A percentile compares a stretch with the other conserved stretches of the same genome.
phyloP scores from a whole-genome alignment of 2,797 vertebrate genomes.

The Champsocephalus esox region DNA sequence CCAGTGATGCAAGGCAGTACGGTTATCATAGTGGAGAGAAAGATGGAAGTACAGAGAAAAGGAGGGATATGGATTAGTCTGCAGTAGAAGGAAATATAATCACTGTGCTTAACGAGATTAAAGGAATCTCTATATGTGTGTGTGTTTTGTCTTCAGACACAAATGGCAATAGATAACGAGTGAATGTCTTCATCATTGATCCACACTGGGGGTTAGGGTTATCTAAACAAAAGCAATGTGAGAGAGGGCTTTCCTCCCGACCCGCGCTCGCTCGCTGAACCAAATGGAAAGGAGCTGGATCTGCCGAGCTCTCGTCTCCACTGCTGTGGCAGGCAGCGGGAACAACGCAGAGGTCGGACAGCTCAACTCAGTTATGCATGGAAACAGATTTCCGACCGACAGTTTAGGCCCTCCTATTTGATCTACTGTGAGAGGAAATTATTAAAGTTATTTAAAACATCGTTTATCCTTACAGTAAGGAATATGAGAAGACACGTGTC shows the following conservation, averaged over 20 bases:
- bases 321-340: slow-evolving; percentile 32
- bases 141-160: slow-evolving; percentile 44
- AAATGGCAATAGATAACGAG: slow-evolving; percentile 61
- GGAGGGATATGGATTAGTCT: slow-evolving; percentile 31
- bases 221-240: slow-evolving; percentile 16
- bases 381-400: slow-evolving; percentile 42
- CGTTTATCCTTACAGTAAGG: slow-evolving; percentile 37
- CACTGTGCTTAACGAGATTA: slow-evolving; percentile 75
- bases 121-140: slow-evolving; percentile 35
- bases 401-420: slow-evolving; percentile 29
- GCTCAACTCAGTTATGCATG: slow-evolving; percentile 36
- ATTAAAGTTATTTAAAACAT: slow-evolving; percentile 5
- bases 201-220: slow-evolving; percentile 14
- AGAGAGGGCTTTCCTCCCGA: slow-evolving; percentile 21
- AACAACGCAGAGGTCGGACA: slow-evolving; percentile 23
- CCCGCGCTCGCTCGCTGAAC: slow-evolving; percentile 18
- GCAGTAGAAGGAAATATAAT: slow-evolving; percentile 57
- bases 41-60: neutral
- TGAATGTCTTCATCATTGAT: slow-evolving; percentile 59
- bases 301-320: slow-evolving; percentile 38
- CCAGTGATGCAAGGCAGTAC: slow-evolving; percentile 62
- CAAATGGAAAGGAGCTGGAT: slow-evolving; percentile 58
- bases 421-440: slow-evolving; percentile 21
- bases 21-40: slow-evolving; percentile 10
- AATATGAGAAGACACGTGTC: slow-evolving; percentile 45